A percentile compares a stretch with the other conserved stretches of the same genome.
Conservation (phyloP, 2,113 vertebrate genomes). For the Gopherus flavomarginatus region DNA sequence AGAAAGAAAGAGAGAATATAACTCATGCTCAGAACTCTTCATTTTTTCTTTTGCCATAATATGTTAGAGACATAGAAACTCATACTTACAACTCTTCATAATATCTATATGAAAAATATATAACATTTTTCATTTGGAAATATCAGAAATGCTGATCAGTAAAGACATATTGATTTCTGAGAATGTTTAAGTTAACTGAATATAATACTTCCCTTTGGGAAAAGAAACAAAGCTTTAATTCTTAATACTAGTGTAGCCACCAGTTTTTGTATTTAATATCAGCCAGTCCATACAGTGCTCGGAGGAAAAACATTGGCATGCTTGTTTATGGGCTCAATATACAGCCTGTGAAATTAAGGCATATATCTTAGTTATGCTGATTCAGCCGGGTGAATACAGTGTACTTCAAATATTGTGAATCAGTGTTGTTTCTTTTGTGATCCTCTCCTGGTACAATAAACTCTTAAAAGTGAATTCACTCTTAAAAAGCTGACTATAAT, state of each 20-base stretch:
- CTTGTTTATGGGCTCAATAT: background rate
- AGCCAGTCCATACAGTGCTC: background rate
- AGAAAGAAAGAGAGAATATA: background rate
- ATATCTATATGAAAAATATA: background rate
- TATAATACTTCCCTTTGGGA: background rate
- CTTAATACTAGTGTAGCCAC: background rate
- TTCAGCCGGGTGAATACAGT: background rate
- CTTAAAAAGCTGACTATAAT: background rate
- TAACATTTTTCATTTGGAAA: background rate
- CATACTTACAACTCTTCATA: background rate
- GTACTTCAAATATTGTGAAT: background rate
- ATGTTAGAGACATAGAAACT: background rate
- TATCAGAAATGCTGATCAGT: background rate
- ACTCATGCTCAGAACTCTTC: background rate
- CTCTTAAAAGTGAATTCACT: background rate
- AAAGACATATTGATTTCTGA: background rate
- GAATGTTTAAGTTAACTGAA: background rate
- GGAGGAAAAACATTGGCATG: background rate
- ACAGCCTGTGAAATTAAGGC: background rate
- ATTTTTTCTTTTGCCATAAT: background rate
- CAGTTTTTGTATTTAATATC: background rate
- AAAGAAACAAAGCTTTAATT: background rate
- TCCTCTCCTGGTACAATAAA: background rate
- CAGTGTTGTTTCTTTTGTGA: background rate
- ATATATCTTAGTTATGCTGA: background rate